A percentile compares a stretch with the other conserved stretches of the same genome.
Conservation (phyloP, 2,888 invertebrate genomes). For the Agrotis segetum region DNA sequence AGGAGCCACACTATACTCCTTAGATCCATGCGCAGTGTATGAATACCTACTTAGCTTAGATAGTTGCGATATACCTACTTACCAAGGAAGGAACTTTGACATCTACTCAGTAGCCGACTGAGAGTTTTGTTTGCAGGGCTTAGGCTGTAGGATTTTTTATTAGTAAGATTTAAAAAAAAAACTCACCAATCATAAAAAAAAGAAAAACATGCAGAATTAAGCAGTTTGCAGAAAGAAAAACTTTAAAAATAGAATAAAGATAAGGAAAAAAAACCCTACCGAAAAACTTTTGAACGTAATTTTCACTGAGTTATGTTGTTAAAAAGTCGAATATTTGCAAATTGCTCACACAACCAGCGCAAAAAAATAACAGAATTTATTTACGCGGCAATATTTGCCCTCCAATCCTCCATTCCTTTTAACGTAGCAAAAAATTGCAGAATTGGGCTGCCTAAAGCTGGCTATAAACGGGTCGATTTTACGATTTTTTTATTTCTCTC, state of each 20-base stretch:
- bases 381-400: slow-evolving; percentile 47
- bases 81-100: too few species aligned
- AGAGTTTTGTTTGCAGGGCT: slow-evolving; percentile 15
- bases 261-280: background rate
- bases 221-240: background rate
- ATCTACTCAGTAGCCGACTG: background rate
- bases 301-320: slow-evolving; percentile 5
- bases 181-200: too few species aligned
- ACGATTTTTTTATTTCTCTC: slow-evolving; percentile 55
- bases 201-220: background rate
- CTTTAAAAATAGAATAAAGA: background rate
- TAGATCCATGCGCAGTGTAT: background rate
- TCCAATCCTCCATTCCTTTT: slow-evolving; percentile 42
- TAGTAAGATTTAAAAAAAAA: background rate
- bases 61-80: too few species aligned
- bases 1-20: background rate
- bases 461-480: slow-evolving; percentile 57
- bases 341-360: slow-evolving; percentile 24
- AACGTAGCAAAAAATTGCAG: slow-evolving; percentile 53
- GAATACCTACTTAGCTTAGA: background rate
- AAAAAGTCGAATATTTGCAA: slow-evolving; percentile 24
- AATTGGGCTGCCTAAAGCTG: slow-evolving; percentile 53
- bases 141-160: background rate
- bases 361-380: slow-evolving; percentile 38
- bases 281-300: slow-evolving; percentile 10